Evolutionary conservation across 2,797 vertebrate genomes (phyloP).

Genomic region (Centroberyx gerrardi): DNA sequence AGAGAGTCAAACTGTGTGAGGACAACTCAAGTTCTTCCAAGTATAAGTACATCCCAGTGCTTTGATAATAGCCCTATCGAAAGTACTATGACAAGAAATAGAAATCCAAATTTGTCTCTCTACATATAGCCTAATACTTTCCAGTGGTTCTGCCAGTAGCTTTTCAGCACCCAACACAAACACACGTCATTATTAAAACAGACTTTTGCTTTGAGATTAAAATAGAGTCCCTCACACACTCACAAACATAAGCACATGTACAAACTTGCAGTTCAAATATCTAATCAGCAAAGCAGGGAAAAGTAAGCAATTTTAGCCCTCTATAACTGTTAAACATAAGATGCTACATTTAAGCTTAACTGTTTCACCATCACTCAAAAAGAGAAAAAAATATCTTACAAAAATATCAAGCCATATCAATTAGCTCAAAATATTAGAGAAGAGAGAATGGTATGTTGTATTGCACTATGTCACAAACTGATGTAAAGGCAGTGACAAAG

Average conservation of each 20-base stretch:
- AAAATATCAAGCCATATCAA: slow-evolving; percentile 19
- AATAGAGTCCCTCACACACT: slow-evolving; percentile 17
- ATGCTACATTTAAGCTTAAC: slow-evolving; percentile 58
- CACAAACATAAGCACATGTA: neutral
- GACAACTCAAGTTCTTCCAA: slow-evolving; percentile 44
- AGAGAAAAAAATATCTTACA: neutral
- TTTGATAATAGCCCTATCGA: slow-evolving; percentile 48
- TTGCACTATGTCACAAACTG: slow-evolving; percentile 11
- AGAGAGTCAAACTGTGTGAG: neutral
- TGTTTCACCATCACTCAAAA: slow-evolving; percentile 20
- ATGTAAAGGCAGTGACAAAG: slow-evolving; percentile 25
- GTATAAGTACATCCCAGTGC: slow-evolving; percentile 31
- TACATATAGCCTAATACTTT: slow-evolving; percentile 67
- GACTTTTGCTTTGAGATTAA: slow-evolving; percentile 40
- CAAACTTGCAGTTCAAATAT: slow-evolving; percentile 13
- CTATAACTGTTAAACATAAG: slow-evolving; percentile 1
- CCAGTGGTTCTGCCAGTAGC: slow-evolving; percentile 73
- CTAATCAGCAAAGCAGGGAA: slow-evolving; percentile 27
- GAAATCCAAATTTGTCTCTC: slow-evolving; percentile 66
- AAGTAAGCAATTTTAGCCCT: slow-evolving; percentile 3
- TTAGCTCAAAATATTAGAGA: neutral
- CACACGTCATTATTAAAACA: slow-evolving; percentile 62
- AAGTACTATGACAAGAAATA: slow-evolving; percentile 61
- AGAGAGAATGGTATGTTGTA: neutral
- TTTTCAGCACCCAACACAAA: slow-evolving; percentile 65